Evolutionary conservation across 2,797 vertebrate genomes (phyloP), one percentile per base, ranked within the genome.

Genomic region (Nasua narica): DNA sequence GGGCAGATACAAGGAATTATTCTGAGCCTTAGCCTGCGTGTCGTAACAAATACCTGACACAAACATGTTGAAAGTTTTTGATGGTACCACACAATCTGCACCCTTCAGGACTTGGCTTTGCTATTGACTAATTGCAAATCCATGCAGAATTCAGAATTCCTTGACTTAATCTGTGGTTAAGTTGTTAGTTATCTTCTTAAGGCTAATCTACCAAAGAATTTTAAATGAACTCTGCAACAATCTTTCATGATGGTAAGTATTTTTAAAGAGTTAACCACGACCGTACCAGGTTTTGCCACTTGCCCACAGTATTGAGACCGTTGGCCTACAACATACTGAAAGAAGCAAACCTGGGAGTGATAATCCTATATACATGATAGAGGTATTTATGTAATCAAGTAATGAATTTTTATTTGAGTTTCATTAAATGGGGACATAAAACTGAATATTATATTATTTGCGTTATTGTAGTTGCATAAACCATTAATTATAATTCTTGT

Each of bases 201-300:
- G 88, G 78, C 86, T 96, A 95, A 87, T 60, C 79, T 97, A 70
- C 90, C 79, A 94, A 94, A 87, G 96, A 97, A 84, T 87, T 97
- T 86, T 96, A 94, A 97, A 79, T 92, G 94, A 97, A 76, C 62
- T 87, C 52, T 93, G 60, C 93, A 93, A n/a, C 54, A 65, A 40
- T 91, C 37, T 37, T 97, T 89, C 77, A 50, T 43, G 19, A 72
- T 69, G 98, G 98, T 98, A 98, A 98, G 98, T 98, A 97, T 96
- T 92, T 96, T 84, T 92, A 50, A 88, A 74, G 91, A 50, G 70
- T 79, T 86, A 79, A 87, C 27, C 52, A 11, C 52, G 62, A 74
- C 86, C 91, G 25, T 18, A 88, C 79, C 40, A 87, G 89, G 84
- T 92, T 97, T 93, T 90, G 84, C 67, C 70, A 62, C 54, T 94